Percentiles rank a stretch among this genome's conserved stretches.
These are phyloP conservation scores for Phasia obesa DNA, from an alignment of 2,888 invertebrate species.

Conservation along the genomic window DNA sequence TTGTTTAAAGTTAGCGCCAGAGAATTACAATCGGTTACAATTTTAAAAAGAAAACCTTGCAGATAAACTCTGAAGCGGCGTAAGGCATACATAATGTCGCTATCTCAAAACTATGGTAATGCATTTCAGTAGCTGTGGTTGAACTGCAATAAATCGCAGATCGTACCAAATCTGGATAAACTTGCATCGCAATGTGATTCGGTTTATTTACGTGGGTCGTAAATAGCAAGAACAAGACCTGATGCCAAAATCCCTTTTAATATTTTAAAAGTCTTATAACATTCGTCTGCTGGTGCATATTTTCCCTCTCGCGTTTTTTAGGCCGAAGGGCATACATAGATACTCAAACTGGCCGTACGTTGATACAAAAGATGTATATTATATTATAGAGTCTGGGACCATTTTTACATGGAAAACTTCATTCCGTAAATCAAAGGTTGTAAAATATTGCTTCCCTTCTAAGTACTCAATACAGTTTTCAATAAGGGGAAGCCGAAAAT, in stretches of 20 bases:
- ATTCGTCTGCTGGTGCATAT: conserved; percentile 19
- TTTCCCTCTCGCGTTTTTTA: conserved; percentile 25
- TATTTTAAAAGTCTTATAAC: conserved; percentile 37
- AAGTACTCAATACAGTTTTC: conserved; percentile 27
- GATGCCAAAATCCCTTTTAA: conserved; percentile 65
- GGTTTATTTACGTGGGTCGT: conserved; percentile 8
- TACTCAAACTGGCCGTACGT: conserved; percentile 32
- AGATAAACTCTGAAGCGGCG: conserved; percentile 23
- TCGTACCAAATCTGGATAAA: conserved; percentile 38
- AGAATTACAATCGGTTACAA: conserved; percentile 33
- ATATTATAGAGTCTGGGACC: conserved; percentile 4
- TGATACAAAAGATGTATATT: conserved; percentile 24
- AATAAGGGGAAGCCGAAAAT: conserved; percentile 18
- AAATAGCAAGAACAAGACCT: conserved; percentile 20
- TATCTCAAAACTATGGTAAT: conserved; percentile 20
- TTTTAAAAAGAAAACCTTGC: conserved; percentile 18
- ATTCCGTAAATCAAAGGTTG: conserved; percentile 29
- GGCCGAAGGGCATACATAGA: conserved; percentile 19
- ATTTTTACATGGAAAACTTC: conserved; percentile 47
- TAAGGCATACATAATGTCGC: conserved; percentile 19
- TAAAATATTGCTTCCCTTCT: conserved; percentile 17
- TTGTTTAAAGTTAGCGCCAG: conserved; percentile 23
- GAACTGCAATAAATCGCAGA: conserved; percentile 30
- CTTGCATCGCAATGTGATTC: conserved; percentile 61
- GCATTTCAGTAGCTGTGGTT: conserved; percentile 17